Conservation (phyloP, 1,140 invertebrate species). For the Trichogramma pretiosum region DNA sequence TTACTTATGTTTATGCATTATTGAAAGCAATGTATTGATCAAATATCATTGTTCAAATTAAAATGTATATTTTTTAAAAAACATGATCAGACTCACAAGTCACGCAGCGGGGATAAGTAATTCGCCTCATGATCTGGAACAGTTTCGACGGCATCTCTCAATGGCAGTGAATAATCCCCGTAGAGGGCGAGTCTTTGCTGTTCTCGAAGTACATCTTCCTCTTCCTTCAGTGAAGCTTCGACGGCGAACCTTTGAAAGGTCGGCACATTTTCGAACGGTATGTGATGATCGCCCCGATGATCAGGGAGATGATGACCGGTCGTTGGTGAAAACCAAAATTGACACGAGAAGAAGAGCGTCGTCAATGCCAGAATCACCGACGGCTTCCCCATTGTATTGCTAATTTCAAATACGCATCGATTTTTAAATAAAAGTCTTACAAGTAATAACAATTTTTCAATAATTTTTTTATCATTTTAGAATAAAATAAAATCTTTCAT, state of each 20-base stretch:
- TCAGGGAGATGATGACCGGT: background rate
- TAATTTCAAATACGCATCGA: too few relatives aligned
- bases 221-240: slow-evolving; percentile 43
- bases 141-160: slow-evolving; percentile 54
- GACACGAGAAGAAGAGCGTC: slow-evolving; percentile 1
- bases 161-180: slow-evolving; percentile 24
- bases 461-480: background rate
- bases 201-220: too few relatives aligned
- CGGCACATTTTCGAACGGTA: slow-evolving; percentile 24
- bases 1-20: too few relatives aligned
- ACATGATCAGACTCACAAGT: too few relatives aligned
- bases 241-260: slow-evolving; percentile 48
- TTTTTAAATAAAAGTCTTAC: slow-evolving; percentile 7
- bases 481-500: background rate
- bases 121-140: too few relatives aligned
- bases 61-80: background rate
- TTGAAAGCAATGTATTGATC: too few relatives aligned
- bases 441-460: background rate
- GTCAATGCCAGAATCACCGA: slow-evolving; percentile 25
- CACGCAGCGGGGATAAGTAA: too few relatives aligned
- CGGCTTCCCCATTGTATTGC: slow-evolving; percentile 28
- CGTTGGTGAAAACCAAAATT: too few relatives aligned
- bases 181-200: too few relatives aligned
- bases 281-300: slow-evolving; percentile 2
- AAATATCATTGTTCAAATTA: background rate